Evolutionary conservation across 2,888 invertebrate genomes (phyloP), one percentile per base, ranked within the genome.

Genomic region (Agriotes lineatus): DNA sequence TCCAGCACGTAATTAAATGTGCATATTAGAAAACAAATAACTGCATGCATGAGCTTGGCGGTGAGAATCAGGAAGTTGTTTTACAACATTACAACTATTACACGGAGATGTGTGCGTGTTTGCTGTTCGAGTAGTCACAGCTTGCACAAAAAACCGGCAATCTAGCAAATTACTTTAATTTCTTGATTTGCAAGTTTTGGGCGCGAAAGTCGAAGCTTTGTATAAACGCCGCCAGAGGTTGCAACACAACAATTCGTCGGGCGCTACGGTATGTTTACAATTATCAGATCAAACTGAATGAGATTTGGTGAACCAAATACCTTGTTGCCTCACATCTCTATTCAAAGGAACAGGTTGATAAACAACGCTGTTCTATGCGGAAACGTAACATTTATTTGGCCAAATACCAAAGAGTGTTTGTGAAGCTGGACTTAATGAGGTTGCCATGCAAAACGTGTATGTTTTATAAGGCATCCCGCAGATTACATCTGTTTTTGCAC

Each of bases 381-480:
- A 61, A 61, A 50, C 22, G 48, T 61, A 61, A 61, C 61, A 61
- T 61, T 59, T 59, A 30, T 44, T 61, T 61, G 14, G 48, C 20
- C 37, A 61, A 61, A 61, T 61, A 61, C 48, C 61, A 61, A 59
- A 61, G 61, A 48, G 61, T 37, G 35, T 44, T 19, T 56, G 20
- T 37, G 20, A 35, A 20, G 45, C 16, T 45, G 19, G 20, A 30
- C 50, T 52, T 52, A 52, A 52, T 52, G 52, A 52, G 52, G 52
- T 33, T 52, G 33, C 35, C 48, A 48, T 48, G 52, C 52, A 18
- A 35, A 52, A 33, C 48, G 22, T 48, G 48, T 48, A 48, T 48
- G 22, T 48, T 22, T 22, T 48, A 48, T 48, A 48, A 48, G 22
- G 22, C 48, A 22, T 48, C 48, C 22, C 48, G 22, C 22, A 25